Base-by-base conservation (phyloP, 2,888 invertebrate species). In the Brachyptera risi region DNA sequence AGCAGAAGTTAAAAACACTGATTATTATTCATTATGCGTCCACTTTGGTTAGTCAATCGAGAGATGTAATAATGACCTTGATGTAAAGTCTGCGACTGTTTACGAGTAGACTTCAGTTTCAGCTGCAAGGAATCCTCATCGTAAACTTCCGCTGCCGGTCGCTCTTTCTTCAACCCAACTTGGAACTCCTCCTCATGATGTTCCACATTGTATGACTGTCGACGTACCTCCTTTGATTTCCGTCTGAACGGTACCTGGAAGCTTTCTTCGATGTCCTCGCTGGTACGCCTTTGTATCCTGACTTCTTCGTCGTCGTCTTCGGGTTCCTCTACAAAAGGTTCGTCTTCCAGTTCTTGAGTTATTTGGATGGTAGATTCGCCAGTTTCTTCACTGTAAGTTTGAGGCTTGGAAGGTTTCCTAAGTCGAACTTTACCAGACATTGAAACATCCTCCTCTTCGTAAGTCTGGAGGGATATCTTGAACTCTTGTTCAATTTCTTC, bases 401-500 rank as follows among this genome's bases (percentile, higher is more conserved):
- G 83, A 58, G 85, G 85, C 66, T 84, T 60, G 26, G 84, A 21
- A 59, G 81, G 84, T 69, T 87, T 88, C 72, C 87, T 90, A 5
- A 92, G 70, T 75, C 87, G 88, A 0, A 92, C 86, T 75, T 89
- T 91, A 61, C 90, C 88, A 2, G 88, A 86, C 86, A 92, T 87
- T 7, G 90, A 89, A 67, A 92, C 87, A 76, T 92, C 90, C 78
- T 92, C 92, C 76, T 91, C 92, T 38, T 90, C 90, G 72, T 92
- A 92, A 0, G 89, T 88, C 74, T 92, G 88, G 63, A 92, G 76
- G 11, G 88, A 87, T 66, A 92, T 91, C 74, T 88, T 91, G 72
- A 92, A 92, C 76, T 92, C 92, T 77, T 92, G 92, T 71, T 92
- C 92, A 13, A 92, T 89, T 69, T 91, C 89, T 78, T 92, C 91